phyloP scores from a whole-genome alignment of 2,113 vertebrate genomes.

The Peromyscus californicus region DNA sequence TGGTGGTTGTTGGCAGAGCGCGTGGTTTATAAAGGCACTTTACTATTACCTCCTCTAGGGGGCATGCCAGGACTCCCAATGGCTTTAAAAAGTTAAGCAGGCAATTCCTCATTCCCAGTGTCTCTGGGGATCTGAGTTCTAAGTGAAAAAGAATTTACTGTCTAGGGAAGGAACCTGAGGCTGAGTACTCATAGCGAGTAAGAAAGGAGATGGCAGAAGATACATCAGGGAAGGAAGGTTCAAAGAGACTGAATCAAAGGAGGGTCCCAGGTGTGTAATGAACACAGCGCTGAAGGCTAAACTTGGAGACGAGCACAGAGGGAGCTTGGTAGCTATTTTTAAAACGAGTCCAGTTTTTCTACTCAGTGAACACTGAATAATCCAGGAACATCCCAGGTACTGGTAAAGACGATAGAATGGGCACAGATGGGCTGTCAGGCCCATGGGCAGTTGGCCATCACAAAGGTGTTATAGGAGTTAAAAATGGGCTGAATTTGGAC shows the following conservation, averaged over 20 bases:
- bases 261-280: not conserved
- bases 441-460: not conserved
- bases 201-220: not conserved
- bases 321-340: not conserved
- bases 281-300: not conserved
- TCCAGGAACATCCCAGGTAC: not conserved
- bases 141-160: not conserved
- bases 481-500: not conserved
- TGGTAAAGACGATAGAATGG: not conserved
- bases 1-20: not conserved
- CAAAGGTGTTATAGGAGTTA: not conserved
- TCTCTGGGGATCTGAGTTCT: conserved; percentile 25
- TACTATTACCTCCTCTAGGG: conserved; percentile 54
- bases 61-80: conserved; percentile 32
- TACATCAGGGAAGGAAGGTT: not conserved
- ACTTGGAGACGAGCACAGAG: not conserved
- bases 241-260: not conserved
- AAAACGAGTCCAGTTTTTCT: not conserved
- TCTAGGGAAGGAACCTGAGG: not conserved
- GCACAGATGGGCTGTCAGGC: not conserved
- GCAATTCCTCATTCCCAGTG: not conserved
- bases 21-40: not conserved
- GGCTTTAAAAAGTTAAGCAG: not conserved
- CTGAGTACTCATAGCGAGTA: not conserved
- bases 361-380: not conserved